Percentiles rank a stretch among this genome's conserved stretches.
Conservation (phyloP, 2,888 invertebrate species). For the Brachyptera risi region DNA sequence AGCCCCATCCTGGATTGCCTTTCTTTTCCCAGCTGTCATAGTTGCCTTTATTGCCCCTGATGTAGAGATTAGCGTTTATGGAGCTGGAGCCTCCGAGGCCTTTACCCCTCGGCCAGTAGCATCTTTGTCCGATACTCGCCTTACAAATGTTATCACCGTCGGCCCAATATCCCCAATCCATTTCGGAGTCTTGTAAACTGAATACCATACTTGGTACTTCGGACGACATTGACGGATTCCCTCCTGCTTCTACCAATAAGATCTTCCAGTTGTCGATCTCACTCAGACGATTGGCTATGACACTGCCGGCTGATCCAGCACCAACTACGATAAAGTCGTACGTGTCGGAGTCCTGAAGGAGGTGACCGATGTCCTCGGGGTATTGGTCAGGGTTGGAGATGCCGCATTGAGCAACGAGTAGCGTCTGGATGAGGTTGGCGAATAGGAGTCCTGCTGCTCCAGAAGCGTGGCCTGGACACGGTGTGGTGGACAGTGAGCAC, state of each 20-base stretch:
- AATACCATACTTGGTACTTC: constrained; percentile 46
- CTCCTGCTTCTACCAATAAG: constrained; percentile 52
- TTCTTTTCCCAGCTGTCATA: constrained; percentile 58
- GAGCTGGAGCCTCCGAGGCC: constrained; percentile 61
- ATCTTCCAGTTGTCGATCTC: constrained; percentile 48
- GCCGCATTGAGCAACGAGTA: constrained; percentile 58
- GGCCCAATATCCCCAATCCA: constrained; percentile 49
- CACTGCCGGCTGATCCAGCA: constrained; percentile 51
- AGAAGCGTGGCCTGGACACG: constrained; percentile 35
- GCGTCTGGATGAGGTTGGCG: constrained; percentile 53
- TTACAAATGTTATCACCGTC: constrained; percentile 57
- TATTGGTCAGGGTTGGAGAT: constrained; percentile 53
- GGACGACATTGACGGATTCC: constrained; percentile 46
- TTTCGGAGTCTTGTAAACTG: constrained; percentile 38
- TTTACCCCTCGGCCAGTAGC: constrained; percentile 57
- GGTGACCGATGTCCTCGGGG: constrained; percentile 45
- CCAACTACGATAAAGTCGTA: constrained; percentile 45
- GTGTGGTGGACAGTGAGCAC: constrained; percentile 19
- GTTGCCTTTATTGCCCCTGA: constrained; percentile 59
- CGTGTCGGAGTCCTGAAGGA: constrained; percentile 23
- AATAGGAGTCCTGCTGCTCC: constrained; percentile 51
- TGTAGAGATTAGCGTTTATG: constrained; percentile 62
- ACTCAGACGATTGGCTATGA: constrained; percentile 49
- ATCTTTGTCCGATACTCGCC: constrained; percentile 39
- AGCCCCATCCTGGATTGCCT: constrained; percentile 61